Evolutionary conservation across 2,888 invertebrate species (phyloP), one percentile per base, ranked within the genome.

Genomic region (Loripinus fragilis): DNA sequence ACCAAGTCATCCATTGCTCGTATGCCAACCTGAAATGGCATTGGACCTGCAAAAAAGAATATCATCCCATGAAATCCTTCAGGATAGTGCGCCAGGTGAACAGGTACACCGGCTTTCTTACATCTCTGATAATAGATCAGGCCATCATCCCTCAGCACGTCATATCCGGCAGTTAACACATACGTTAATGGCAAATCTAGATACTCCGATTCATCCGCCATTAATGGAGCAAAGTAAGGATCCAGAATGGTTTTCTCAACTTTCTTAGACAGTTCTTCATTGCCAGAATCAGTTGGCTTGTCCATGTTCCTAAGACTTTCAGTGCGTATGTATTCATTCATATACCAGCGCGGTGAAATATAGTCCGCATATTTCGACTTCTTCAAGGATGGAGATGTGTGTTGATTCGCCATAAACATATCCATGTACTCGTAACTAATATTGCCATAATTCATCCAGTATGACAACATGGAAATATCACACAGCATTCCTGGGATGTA

Each of bases 141-240:
- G 5, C 92, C 92, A 68, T 94, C 94, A 74, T 94, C 94, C 7
- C 93, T 83, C 10, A 94, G 85, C 1, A 93, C 90, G 84, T 94
- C 94, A 84, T 91, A 93, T 80, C 93, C 91, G 64, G 92, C 92
- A 0, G 93, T 93, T 35, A 92, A 75, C 28, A 94, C 86, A 72
- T 92, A 91, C 0, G 93, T 88, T 23, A 85, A 76, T 1, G 94
- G 93, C 15, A 93, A 79, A 10, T 86, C 89, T 12, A 77, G 78
- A 42, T 91, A 82, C 38, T 85, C 83, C 2, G 73, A 79, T 35
- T 91, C 87, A 5, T 80, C 86, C 35, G 90, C 88, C 92, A 93
- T 91, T 55, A 94, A 78, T 8, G 94, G 93, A 17, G 92, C 89
- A 70, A 93, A 92, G 41, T 86, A 86, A 0, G 89, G 88, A 78